These are phyloP conservation scores for Zaprionus gabonicus DNA, from an alignment of 1,140 invertebrate genomes.

Conservation along the genomic window DNA sequence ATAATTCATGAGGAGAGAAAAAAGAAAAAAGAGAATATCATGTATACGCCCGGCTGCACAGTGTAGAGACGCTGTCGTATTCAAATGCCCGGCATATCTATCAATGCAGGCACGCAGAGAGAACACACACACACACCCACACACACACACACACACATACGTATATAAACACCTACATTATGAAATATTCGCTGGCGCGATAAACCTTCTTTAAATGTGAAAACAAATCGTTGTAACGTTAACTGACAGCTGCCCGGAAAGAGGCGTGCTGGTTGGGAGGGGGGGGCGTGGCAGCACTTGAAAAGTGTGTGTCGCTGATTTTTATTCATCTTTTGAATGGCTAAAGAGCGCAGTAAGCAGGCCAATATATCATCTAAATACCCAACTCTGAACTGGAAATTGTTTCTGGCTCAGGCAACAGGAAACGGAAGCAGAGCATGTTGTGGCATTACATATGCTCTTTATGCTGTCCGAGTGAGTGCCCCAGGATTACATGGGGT, in stretches of 20 bases:
- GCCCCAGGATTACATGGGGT: slow-evolving; percentile 14
- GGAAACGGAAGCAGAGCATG: slow-evolving; percentile 12
- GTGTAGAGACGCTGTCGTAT: not conserved
- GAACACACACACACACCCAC: not conserved
- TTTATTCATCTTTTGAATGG: slow-evolving; percentile 11
- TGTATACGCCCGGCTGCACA: slow-evolving; percentile 33
- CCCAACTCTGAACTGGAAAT: slow-evolving; percentile 11
- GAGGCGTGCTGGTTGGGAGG: not conserved
- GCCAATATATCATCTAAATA: slow-evolving; percentile 72
- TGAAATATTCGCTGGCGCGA: not conserved
- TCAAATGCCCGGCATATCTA: slow-evolving; percentile 30
- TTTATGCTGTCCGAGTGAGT: slow-evolving; percentile 23
- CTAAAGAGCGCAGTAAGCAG: slow-evolving; percentile 44
- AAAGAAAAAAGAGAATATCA: slow-evolving; percentile 21
- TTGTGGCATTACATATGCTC: slow-evolving; percentile 37
- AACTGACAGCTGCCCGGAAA: slow-evolving; percentile 48
- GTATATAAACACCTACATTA: not conserved
- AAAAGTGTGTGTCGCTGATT: slow-evolving; percentile 19
- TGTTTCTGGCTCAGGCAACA: not conserved
- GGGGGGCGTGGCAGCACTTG: slow-evolving; percentile 29
- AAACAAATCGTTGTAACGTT: slow-evolving; percentile 6
- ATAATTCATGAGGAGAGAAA: not conserved
- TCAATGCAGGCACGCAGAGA: slow-evolving; percentile 11
- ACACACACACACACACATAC: not conserved
- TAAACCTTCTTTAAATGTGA: slow-evolving; percentile 18